Base-by-base conservation (phyloP, 2,888 invertebrate genomes). In the Eristalis tenax region DNA sequence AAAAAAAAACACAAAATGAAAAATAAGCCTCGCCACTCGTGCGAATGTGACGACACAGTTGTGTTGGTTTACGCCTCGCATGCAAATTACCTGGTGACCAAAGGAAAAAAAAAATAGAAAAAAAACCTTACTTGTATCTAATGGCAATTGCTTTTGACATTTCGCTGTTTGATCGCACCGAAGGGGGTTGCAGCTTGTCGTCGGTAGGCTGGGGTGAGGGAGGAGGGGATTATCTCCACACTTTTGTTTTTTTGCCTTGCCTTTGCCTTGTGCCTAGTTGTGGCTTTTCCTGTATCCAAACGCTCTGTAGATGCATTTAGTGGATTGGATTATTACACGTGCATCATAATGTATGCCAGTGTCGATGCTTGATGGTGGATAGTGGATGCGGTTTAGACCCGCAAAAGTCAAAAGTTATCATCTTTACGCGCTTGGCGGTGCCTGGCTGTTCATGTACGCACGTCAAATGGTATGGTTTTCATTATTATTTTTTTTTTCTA, bases 131-230 rank as follows among this genome's bases (percentile, higher is more conserved):
- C 28, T 15, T 50, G 66, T 66, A 66, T 75, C 75, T 63, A 86
- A 83, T 83, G 83, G 71, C 78, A 79, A 87, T 87, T 80, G 83
- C 79, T 87, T 87, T 87, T 87, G 87, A 87, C 87, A 87, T 87
- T 80, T 83, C 18, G 26, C 28, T 78, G 79, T 87, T 87, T 83
- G 83, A 87, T 83, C 83, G 59, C 23, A 79, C 79, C 83, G 83
- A 83, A 78, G 83, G 50, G 61, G 63, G 68, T 61, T 59, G 35
- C 43, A 38, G 8, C 32, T 32, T 32, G 32, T 8, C 32, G 32
- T 32, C 1, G 32, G 32, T 18, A 2, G 38, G 2, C 43, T 50
- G 56, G 38, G 43, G 32, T 8, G 32, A 6, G 32, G 2, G 4
- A 4, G 28, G 28, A 28, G 28, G 22, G n/a, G n/a, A n/a, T n/a